Evolutionary conservation across 2,888 invertebrate genomes (phyloP), one percentile per base, ranked within the genome.

Genomic region (Chaetogeoica ovagalla): DNA sequence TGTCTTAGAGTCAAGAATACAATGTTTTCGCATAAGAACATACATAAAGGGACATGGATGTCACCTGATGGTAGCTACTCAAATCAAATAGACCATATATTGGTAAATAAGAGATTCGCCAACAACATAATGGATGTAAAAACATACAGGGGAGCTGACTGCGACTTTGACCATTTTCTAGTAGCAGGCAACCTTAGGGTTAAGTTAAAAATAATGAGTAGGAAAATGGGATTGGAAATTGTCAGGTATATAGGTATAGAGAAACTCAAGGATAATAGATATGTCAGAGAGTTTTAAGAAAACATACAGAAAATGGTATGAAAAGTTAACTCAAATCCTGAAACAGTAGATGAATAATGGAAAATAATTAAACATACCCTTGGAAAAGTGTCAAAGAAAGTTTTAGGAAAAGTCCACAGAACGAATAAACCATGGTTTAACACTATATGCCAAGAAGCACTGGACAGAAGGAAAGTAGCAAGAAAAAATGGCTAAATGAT

Each of bases 391-490:
- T 63, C 43, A 6, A 15, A 43, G n/a, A 21, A 43, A 66, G 13
- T n/a, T 11, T 66, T 39, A 43, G 13, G 19, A 13, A 66, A 43
- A 66, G 5, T n/a, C 21, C 21, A 11, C 13, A 66, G 43, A 66
- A n/a, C 13, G n/a, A 66, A 66, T 3, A 43, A 66, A 21, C 5
- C 5, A 3, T 43, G 43, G 21, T 66, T 66, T 21, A 66, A 66
- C 2, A n/a, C 2, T 1, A 65, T 65, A n/a, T 59, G 59, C 59
- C 59, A 59, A 15, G 63, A 63, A 63, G 8, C 65, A 4, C 39
- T 65, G 37, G 19, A 65, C 7, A 65, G 65, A 65, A 65, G 65
- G 37, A 65, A 65, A 65, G 39, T 39, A 65, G 65, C 13, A 65
- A 17, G 37, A 37, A 37, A 65, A 19, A 13, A 65, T 65, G 37